Evolutionary conservation across 2,888 invertebrate genomes (phyloP), one percentile per base, ranked within the genome.

Genomic region (Drosophila demipolita): DNA sequence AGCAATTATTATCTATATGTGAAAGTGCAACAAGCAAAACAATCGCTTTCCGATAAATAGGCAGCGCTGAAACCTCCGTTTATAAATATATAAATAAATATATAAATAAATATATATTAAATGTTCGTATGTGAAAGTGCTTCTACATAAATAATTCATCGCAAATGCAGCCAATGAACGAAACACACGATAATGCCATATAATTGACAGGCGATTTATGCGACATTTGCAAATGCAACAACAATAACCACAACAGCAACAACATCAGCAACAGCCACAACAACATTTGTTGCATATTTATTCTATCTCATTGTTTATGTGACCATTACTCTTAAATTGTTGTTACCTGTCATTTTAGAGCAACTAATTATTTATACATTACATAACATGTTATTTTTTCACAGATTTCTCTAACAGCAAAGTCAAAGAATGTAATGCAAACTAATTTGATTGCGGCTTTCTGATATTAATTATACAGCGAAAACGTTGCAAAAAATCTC

Each of bases 121-220:
- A 8, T 45, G 11, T 17, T 33, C n/a, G 20, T 57, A 35, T 62
- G 32, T 29, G 45, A 33, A 35, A 52, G 58, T 54, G 59, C 49
- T 53, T 49, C 48, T 66, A 52, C 2, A 12, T 87, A 52, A 69
- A 81, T 84, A 74, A 81, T 83, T 74, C 67, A 89, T 77, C 64
- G 64, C 63, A 71, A 54, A 57, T 61, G 65, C 71, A 80, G 54
- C 60, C 48, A 54, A 69, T 75, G 66, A 85, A 65, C 62, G 62
- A 73, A 68, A 57, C 50, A 61, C 52, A 75, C 53, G 79, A 85
- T 89, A 90, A 85, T 90, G 67, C 89, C 78, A 65, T 64, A 78
- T 86, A 86, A 90, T 86, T 86, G 85, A 90, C 85, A 83, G 70
- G 66, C 81, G 87, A 86, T 89, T 89, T 88, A 86, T 83, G 89